Conservation (phyloP, 2,888 invertebrate genomes). For the Mesorhabditis spiculigera region DNA sequence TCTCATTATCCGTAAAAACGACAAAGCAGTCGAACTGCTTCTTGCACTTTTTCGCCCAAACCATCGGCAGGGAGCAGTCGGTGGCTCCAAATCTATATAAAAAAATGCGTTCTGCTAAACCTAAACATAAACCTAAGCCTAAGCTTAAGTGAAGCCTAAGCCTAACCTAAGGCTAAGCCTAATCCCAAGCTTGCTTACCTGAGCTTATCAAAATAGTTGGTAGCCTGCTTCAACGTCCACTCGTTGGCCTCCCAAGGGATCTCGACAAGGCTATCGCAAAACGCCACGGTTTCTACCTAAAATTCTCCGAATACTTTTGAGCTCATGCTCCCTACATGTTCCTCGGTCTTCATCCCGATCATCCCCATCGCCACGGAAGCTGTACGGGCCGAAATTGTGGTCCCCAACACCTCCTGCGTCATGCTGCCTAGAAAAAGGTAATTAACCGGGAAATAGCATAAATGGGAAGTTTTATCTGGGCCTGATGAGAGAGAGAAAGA, state of each 20-base stretch:
- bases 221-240: conserved; percentile 31
- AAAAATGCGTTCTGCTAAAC: background rate
- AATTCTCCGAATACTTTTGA: background rate
- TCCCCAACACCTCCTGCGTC: conserved; percentile 27
- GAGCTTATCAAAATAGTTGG: conserved; percentile 24
- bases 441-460: background rate
- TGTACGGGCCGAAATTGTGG: conserved; percentile 37
- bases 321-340: conserved; percentile 14
- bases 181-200: conserved; percentile 12
- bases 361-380: conserved; percentile 58
- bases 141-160: no score
- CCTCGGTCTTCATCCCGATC: conserved; percentile 57
- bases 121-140: background rate
- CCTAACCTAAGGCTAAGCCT: no score
- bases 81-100: conserved; percentile 44
- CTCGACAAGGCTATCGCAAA: conserved; percentile 30
- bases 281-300: conserved; percentile 35
- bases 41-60: conserved; percentile 69
- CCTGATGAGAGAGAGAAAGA: no score
- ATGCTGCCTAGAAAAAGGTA: conserved; percentile 33
- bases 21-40: conserved; percentile 73
- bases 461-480: no score
- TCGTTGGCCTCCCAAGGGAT: conserved; percentile 35
- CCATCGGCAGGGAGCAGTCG: conserved; percentile 65
- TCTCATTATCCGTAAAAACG: conserved; percentile 68